phyloP scores from a whole-genome alignment of 2,888 invertebrate genomes.

The Cephus runcator region DNA sequence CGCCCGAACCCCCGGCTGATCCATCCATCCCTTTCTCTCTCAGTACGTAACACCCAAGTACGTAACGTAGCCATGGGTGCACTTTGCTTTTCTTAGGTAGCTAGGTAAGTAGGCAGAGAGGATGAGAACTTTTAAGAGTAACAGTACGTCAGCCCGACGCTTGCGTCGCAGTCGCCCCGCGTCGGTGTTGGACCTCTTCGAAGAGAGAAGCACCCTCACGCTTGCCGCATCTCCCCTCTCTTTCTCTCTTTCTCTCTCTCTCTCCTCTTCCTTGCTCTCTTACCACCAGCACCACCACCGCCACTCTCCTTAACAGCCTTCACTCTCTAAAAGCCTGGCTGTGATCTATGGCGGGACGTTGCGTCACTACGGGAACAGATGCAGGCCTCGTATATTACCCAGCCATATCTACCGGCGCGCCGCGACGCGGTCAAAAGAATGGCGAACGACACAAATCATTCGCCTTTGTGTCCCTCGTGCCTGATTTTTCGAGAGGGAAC shows the following conservation, averaged over 20 bases:
- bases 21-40: conserved; percentile 9
- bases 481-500: conserved; percentile 1
- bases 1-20: conserved; percentile 9
- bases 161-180: conserved; percentile 31
- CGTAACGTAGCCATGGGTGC: conserved; percentile 22
- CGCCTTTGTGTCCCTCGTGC: conserved; percentile 48
- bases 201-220: conserved; percentile 9
- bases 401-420: conserved; percentile 53
- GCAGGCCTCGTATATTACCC: conserved; percentile 65
- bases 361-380: conserved; percentile 70
- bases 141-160: conserved; percentile 60
- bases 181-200: conserved; percentile 5
- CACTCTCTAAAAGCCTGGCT: conserved; percentile 72
- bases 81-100: conserved; percentile 42
- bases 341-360: conserved; percentile 76
- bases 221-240: conserved; percentile 10
- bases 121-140: conserved; percentile 56
- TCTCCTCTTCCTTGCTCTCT: conserved; percentile 45
- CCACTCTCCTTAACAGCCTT: conserved; percentile 68
- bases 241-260: conserved; percentile 44
- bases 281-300: not conserved
- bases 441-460: conserved; percentile 62
- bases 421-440: conserved; percentile 53
- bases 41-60: not conserved
- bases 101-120: conserved; percentile 16